Evolutionary conservation across 2,113 vertebrate genomes (phyloP).

Genomic region (Lophius piscatorius): DNA sequence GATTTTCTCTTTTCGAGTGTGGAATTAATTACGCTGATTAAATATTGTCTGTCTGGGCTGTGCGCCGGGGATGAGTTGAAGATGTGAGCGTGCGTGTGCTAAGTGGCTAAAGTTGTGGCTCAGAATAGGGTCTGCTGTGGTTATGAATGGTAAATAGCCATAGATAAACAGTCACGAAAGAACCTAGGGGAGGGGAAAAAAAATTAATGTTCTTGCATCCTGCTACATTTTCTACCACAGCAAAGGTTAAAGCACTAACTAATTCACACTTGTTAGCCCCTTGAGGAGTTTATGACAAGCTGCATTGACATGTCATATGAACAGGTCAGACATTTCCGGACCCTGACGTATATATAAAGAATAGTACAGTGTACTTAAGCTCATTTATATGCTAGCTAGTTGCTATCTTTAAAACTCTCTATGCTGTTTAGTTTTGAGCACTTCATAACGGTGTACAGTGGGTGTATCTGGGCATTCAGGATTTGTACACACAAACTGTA

Average conservation of each 20-base stretch:
- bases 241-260: slow-evolving; percentile 30
- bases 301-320: too few species aligned
- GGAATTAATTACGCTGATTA: slow-evolving; percentile 82
- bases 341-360: too few species aligned
- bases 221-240: slow-evolving; percentile 13
- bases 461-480: too few species aligned
- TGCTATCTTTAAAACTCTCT: too few species aligned
- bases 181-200: slow-evolving; percentile 14
- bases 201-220: slow-evolving; percentile 5
- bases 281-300: too few species aligned
- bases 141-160: slow-evolving; percentile 33
- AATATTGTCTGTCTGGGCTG: slow-evolving; percentile 72
- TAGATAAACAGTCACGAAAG: slow-evolving; percentile 18
- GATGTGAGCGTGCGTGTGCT: background rate
- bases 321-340: too few species aligned
- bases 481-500: too few species aligned
- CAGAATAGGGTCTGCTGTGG: slow-evolving; percentile 46
- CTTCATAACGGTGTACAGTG: too few species aligned
- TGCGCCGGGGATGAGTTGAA: slow-evolving; percentile 39
- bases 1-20: slow-evolving; percentile 76
- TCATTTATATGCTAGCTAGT: too few species aligned
- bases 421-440: too few species aligned
- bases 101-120: slow-evolving; percentile 38
- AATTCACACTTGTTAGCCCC: too few species aligned
- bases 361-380: too few species aligned